A percentile compares a stretch with the other conserved stretches of the same genome.
These are phyloP conservation scores for Netelia virgata DNA, from an alignment of 2,888 invertebrate species.

Conservation along the genomic window DNA sequence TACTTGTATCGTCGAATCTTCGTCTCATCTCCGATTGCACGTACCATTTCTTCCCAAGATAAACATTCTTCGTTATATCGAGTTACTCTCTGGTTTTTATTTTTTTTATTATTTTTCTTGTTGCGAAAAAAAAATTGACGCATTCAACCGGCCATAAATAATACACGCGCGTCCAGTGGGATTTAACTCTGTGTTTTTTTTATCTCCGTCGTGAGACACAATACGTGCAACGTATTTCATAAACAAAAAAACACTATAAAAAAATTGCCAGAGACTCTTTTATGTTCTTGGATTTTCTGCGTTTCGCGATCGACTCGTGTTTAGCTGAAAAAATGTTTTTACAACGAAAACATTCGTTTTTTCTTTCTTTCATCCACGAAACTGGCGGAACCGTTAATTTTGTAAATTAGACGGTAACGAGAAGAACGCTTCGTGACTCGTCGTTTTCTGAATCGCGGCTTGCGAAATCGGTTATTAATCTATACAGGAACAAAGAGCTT, in stretches of 20 bases:
- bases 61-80: constrained; percentile 2
- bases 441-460: neutral
- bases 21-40: constrained; percentile 10
- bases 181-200: neutral
- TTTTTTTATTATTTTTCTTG: neutral
- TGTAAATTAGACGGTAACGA: neutral
- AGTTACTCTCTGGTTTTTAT: neutral
- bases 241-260: no score
- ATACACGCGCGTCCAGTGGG: neutral
- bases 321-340: no score
- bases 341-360: no score
- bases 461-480: constrained; percentile 22
- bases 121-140: neutral
- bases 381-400: no score
- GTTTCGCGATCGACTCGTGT: no score
- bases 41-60: neutral
- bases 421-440: neutral
- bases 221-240: neutral
- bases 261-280: neutral
- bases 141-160: neutral
- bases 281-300: no score
- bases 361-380: no score
- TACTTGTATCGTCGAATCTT: neutral
- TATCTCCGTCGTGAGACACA: neutral
- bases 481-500: constrained; percentile 30